These are phyloP conservation scores for Melieria omissa DNA, from an alignment of 2,888 invertebrate species.

Conservation along the genomic window DNA sequence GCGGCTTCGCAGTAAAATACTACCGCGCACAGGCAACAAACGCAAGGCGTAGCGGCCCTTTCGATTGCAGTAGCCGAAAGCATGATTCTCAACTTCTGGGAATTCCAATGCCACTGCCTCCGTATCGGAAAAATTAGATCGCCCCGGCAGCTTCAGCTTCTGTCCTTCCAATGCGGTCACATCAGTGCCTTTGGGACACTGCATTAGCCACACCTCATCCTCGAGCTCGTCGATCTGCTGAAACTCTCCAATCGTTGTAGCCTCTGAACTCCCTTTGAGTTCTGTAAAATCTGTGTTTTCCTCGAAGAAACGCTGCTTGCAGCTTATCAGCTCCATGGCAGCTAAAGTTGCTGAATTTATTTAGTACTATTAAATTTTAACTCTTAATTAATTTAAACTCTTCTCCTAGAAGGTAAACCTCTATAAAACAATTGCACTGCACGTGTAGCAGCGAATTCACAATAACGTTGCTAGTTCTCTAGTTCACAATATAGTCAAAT, in stretches of 20 bases:
- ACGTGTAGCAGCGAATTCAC: neutral
- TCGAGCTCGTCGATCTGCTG: conserved; percentile 46
- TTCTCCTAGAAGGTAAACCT: too few species aligned
- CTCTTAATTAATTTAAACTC: neutral
- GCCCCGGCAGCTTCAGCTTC: conserved; percentile 55
- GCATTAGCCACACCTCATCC: conserved; percentile 55
- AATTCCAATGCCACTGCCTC: conserved; percentile 52
- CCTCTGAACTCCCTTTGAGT: conserved; percentile 37
- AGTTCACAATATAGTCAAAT: neutral
- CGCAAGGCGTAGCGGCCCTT: conserved; percentile 47
- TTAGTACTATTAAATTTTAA: neutral
- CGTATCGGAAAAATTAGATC: conserved; percentile 42
- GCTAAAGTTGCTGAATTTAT: neutral
- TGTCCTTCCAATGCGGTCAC: conserved; percentile 43
- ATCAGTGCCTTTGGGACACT: conserved; percentile 52
- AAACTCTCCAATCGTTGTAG: conserved; percentile 44
- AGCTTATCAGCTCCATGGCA: conserved; percentile 11
- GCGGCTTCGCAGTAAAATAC: conserved; percentile 49
- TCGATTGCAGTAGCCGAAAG: conserved; percentile 49
- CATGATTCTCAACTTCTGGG: conserved; percentile 36
- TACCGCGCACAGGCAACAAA: conserved; percentile 49
- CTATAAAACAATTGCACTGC: neutral
- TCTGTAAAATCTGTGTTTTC: conserved; percentile 43
- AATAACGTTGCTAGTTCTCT: neutral
- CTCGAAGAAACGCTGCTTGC: conserved; percentile 39